Percentiles rank a stretch among this genome's conserved stretches.
Evolutionary conservation across 1,140 invertebrate species (phyloP).

Genomic region (Maniola jurtina): DNA sequence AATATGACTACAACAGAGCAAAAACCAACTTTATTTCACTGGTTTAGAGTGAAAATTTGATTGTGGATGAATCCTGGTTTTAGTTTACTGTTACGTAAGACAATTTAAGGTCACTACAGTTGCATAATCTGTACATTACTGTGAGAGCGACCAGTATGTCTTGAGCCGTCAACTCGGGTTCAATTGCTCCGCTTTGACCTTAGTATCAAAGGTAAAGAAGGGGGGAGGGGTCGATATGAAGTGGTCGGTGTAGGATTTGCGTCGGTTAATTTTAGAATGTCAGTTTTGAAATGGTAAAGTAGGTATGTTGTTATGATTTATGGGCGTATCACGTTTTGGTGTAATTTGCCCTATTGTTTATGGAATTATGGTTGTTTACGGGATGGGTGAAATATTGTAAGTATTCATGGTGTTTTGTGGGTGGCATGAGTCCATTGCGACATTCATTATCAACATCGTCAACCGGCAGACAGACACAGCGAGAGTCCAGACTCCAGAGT

Average conservation of each 20-base stretch:
- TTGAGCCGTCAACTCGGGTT: conserved; percentile 26
- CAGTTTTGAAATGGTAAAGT: conserved; percentile 41
- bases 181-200: conserved; percentile 29
- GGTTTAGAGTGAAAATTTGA: conserved; percentile 28
- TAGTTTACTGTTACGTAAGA: conserved; percentile 40
- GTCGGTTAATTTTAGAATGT: conserved; percentile 46
- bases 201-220: conserved; percentile 13
- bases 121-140: conserved; percentile 41
- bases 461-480: too few relatives aligned
- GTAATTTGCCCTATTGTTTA: conserved; percentile 32
- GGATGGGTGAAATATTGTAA: not conserved
- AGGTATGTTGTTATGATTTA: conserved; percentile 42
- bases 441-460: too few relatives aligned
- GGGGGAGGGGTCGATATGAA: conserved; percentile 20
- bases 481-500: too few relatives aligned
- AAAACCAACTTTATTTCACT: conserved; percentile 7
- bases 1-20: not conserved
- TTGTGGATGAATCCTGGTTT: conserved; percentile 30
- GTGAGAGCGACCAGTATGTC: conserved; percentile 33
- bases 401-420: not conserved
- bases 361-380: conserved; percentile 17
- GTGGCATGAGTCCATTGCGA: too few relatives aligned
- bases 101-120: conserved; percentile 44
- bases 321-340: conserved; percentile 30
- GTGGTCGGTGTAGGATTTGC: conserved; percentile 37